Base-by-base conservation (phyloP, 2,888 invertebrate genomes). In the Thysanoteuthis rhombus region DNA sequence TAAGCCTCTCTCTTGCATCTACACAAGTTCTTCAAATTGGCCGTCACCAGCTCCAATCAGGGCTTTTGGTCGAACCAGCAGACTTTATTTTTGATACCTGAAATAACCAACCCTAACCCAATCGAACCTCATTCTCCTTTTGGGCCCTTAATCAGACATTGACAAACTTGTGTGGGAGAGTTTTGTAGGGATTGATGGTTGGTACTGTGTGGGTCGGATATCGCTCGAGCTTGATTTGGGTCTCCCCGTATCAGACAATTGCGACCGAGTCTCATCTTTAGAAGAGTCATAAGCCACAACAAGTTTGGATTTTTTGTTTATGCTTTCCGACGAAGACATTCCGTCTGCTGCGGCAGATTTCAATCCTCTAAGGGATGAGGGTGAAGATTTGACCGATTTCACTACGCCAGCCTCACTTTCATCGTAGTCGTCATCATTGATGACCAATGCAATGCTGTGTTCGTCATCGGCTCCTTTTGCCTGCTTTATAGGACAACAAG, bases 401-500 rank as follows among this genome's bases (percentile, higher is more conserved):
- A 38, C 32, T n/a, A 45, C 25, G 25, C 40, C 10, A 3, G 28
- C 32, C 28, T 91, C 91, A 28, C 16, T 91, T 8, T 40, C 45
- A 5, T 91, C 45, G 19, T 39, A 22, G 1, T 45, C 40, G 0
- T 92, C 92, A 16, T 40, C n/a, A 19, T 45, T 19, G 45, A n/a
- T 28, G 19, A 38, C 45, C 3, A 45, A n/a, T 40, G 52, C 36
- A 38, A 39, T 47, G 36, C 36, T 75, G 42, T 93, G 92, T n/a
- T 45, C 39, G n/a, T n/a, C n/a, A 16, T 75, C 75, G 16, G 1
- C 47, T 8, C 19, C 36, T 92, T 36, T 58, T n/a, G 40, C 42
- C 75, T 40, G 93, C 75, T 89, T 93, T 42, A 32, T 92, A 42
- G 92, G 92, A 94, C 97, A 97, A 94, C 97, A 97, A 0, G 96